Percentiles rank a stretch among this genome's conserved stretches.
phyloP scores from a whole-genome alignment of 2,888 invertebrate genomes.

The Tiphia femorata region DNA sequence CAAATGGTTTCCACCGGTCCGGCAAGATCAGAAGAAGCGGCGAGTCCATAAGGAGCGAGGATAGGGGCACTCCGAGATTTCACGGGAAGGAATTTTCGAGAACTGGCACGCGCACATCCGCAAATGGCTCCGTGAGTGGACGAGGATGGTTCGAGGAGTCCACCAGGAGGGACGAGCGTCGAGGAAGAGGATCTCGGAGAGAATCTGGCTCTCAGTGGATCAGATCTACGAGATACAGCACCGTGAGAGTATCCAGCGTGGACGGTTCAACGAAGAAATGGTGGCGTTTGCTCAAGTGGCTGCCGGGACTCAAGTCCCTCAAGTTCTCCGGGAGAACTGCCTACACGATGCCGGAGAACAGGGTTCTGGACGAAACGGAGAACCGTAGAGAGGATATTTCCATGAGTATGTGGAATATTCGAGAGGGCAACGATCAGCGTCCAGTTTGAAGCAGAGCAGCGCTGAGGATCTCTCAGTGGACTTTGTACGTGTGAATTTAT shows the following conservation, averaged over 20 bases:
- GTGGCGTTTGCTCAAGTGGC: slow-evolving; percentile 60
- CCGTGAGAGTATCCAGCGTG: slow-evolving; percentile 18
- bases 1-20: background rate
- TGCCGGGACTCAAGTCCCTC: slow-evolving; percentile 52
- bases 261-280: slow-evolving; percentile 46
- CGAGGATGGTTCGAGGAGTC: background rate
- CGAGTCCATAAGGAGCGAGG: background rate
- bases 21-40: background rate
- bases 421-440: slow-evolving; percentile 33
- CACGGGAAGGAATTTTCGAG: no score
- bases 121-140: background rate
- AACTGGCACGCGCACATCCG: background rate
- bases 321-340: slow-evolving; percentile 35
- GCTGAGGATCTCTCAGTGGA: no score
- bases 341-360: slow-evolving; percentile 33
- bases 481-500: no score
- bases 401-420: slow-evolving; percentile 58
- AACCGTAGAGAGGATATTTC: slow-evolving; percentile 53
- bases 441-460: slow-evolving; percentile 46
- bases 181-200: background rate
- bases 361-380: slow-evolving; percentile 44
- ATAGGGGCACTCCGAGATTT: no score
- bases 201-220: background rate
- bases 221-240: slow-evolving; percentile 12
- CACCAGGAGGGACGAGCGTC: background rate